These are phyloP conservation scores for Saccostrea glomerata DNA, from an alignment of 1,140 invertebrate species.

Conservation along the genomic window DNA sequence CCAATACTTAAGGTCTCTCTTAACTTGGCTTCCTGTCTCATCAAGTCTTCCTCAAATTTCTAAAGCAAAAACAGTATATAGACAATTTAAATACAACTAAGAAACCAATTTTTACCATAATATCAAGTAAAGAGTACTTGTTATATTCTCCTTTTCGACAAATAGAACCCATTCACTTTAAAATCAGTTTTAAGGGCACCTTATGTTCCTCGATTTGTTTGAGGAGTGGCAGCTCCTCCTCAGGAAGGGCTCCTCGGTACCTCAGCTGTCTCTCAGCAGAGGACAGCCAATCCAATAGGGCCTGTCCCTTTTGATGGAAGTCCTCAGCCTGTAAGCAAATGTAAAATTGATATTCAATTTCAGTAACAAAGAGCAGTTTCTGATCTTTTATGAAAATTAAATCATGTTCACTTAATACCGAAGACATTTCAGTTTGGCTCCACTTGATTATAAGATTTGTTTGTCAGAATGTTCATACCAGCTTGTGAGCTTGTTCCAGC, in stretches of 20 bases:
- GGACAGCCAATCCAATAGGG: constrained; percentile 96
- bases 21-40: constrained; percentile 91
- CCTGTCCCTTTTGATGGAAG: constrained; percentile 95
- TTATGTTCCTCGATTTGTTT: constrained; percentile 80
- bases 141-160: neutral
- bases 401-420: neutral
- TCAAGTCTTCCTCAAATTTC: constrained; percentile 90
- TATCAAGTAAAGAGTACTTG: neutral
- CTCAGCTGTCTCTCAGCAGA: constrained; percentile 95
- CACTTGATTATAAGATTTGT: neutral
- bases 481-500: constrained; percentile 89
- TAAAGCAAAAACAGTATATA: constrained; percentile 70
- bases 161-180: neutral
- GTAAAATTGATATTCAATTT: neutral
- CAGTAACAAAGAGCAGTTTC: neutral
- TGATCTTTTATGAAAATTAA: neutral
- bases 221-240: constrained; percentile 83
- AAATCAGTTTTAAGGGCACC: constrained; percentile 55
- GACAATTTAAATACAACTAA: too few species aligned
- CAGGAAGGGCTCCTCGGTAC: constrained; percentile 92
- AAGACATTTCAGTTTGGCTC: neutral
- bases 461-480: constrained; percentile 65
- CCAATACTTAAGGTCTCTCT: constrained; percentile 93
- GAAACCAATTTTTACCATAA: too few species aligned
- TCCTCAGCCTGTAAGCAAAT: constrained; percentile 86